phyloP scores from a whole-genome alignment of 2,888 invertebrate genomes.

The Cephus rjabovi region DNA sequence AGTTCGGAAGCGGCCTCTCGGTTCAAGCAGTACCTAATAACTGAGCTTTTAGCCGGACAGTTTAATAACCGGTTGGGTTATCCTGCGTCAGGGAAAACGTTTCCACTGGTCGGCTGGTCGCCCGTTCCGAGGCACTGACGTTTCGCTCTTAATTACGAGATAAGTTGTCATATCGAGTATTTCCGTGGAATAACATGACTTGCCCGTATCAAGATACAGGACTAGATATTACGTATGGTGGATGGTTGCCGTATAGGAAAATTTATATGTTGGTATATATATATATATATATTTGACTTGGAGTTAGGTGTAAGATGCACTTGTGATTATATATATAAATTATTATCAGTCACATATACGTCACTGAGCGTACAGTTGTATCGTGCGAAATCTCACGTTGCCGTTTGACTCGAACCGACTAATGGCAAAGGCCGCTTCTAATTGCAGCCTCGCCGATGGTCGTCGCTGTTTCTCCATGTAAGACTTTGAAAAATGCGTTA shows the following conservation, averaged over 20 bases:
- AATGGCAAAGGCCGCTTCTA: not conserved
- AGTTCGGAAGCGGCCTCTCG: not conserved
- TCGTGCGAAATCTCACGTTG: not conserved
- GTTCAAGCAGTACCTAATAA: not conserved
- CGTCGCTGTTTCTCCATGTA: not conserved
- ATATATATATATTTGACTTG: not conserved
- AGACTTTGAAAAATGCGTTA: slow-evolving; percentile 46
- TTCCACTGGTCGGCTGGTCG: not conserved
- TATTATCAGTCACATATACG: not conserved
- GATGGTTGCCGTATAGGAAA: not conserved
- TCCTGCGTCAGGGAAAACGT: not conserved
- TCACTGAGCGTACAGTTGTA: not conserved
- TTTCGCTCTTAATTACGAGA: not conserved
- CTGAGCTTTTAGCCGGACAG: not conserved
- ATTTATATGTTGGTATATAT: not conserved
- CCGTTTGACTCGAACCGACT: not conserved
- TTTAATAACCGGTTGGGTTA: not conserved
- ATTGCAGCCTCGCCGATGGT: not conserved
- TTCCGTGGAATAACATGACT: not conserved
- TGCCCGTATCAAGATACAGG: not conserved
- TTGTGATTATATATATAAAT: no score
- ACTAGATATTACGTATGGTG: not conserved
- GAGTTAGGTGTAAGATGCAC: not conserved
- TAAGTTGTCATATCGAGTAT: not conserved
- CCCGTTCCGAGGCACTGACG: not conserved